Conservation (phyloP, 64 coral and sea anemone genomes). For the Montipora capricornis region DNA sequence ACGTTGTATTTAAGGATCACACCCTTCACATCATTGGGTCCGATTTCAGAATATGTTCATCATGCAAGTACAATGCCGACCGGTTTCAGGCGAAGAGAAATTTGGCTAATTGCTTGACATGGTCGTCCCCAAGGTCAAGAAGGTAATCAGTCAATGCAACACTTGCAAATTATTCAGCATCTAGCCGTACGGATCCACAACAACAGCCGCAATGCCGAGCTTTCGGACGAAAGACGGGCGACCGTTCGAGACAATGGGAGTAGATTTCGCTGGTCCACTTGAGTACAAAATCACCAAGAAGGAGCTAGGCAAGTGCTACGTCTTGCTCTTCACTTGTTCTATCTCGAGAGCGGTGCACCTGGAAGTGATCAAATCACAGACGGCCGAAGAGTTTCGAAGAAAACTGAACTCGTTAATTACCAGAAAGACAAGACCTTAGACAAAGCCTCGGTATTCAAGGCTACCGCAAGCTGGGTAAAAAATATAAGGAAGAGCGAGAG, state of each 20-base stretch:
- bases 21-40: too few relatives aligned
- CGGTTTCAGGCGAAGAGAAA: too few relatives aligned
- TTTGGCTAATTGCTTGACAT: too few relatives aligned
- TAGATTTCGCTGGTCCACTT: slow-evolving; percentile 81
- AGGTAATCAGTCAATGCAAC: slow-evolving; percentile 59
- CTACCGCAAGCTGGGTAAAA: not conserved
- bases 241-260: slow-evolving; percentile 72
- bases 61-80: too few relatives aligned
- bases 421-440: too few relatives aligned
- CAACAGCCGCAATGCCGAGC: slow-evolving; percentile 60
- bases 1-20: too few relatives aligned
- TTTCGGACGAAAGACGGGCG: slow-evolving; percentile 60
- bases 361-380: slow-evolving; percentile 77
- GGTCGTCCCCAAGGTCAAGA: slow-evolving; percentile 17
- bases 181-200: slow-evolving; percentile 33
- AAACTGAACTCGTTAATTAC: slow-evolving; percentile 14
- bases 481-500: not conserved
- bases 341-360: slow-evolving; percentile 71
- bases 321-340: slow-evolving; percentile 71
- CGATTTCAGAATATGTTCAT: too few relatives aligned
- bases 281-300: slow-evolving; percentile 67
- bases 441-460: too few relatives aligned
- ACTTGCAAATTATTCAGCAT: slow-evolving; percentile 55
- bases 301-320: slow-evolving; percentile 69
- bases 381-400: slow-evolving; percentile 73